These are phyloP conservation scores for Eupsilia transversa DNA, from an alignment of 2,888 invertebrate genomes.

Conservation along the genomic window DNA sequence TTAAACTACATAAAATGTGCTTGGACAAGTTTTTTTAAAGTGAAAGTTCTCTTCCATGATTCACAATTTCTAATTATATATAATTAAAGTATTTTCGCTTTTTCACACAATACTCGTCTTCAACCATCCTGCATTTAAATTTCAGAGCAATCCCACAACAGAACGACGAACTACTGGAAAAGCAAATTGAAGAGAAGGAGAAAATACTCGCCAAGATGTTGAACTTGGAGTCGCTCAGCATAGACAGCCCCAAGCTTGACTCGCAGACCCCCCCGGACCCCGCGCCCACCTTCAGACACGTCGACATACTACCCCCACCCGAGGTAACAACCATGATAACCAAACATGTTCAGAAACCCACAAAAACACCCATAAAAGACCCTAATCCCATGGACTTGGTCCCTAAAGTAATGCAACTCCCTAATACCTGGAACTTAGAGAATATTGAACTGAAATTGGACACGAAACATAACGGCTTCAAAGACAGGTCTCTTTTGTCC, in stretches of 20 bases:
- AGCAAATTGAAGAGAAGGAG: slow-evolving; percentile 94
- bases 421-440: slow-evolving; percentile 91
- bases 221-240: slow-evolving; percentile 90
- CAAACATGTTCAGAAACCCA: slow-evolving; percentile 46
- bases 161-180: slow-evolving; percentile 92
- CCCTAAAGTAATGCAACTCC: slow-evolving; percentile 89
- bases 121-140: slow-evolving; percentile 29
- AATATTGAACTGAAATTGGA: slow-evolving; percentile 86
- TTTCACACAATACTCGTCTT: neutral
- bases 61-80: neutral
- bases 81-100: neutral
- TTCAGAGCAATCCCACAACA: slow-evolving; percentile 89
- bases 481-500: slow-evolving; percentile 76
- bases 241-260: slow-evolving; percentile 65
- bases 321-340: slow-evolving; percentile 38
- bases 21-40: neutral
- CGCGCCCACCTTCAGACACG: slow-evolving; percentile 43
- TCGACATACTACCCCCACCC: slow-evolving; percentile 48
- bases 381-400: slow-evolving; percentile 77
- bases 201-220: slow-evolving; percentile 93
- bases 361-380: slow-evolving; percentile 56
- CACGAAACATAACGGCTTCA: slow-evolving; percentile 76
- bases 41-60: neutral
- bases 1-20: neutral
- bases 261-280: slow-evolving; percentile 42